phyloP scores from a whole-genome alignment of 2,113 vertebrate species.

The Anhinga rufa region DNA sequence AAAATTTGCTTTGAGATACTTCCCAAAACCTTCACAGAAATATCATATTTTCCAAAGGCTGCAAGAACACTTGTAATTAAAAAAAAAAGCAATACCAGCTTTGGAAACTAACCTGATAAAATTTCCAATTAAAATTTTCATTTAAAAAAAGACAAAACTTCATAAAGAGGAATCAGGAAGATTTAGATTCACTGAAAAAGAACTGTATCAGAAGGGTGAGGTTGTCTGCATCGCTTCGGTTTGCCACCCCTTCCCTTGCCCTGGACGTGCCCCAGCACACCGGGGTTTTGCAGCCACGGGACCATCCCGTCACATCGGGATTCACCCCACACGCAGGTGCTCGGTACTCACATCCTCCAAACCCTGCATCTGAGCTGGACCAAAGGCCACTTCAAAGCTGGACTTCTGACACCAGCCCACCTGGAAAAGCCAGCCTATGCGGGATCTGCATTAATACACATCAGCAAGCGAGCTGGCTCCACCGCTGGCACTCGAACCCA shows the following conservation, averaged over 20 bases:
- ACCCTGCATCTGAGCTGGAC: neutral
- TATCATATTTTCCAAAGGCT: neutral
- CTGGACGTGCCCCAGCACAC: fast-evolving
- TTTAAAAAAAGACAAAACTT: neutral
- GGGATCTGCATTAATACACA: neutral
- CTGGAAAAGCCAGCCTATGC: neutral
- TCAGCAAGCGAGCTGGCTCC: neutral
- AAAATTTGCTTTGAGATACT: neutral
- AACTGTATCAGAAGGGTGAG: neutral
- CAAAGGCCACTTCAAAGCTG: neutral
- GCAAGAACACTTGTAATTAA: neutral
- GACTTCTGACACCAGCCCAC: neutral
- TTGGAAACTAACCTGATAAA: neutral
- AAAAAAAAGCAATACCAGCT: neutral
- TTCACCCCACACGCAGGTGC: neutral
- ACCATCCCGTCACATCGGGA: neutral
- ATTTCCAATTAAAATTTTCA: neutral
- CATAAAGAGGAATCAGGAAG: neutral
- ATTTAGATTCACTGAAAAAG: neutral
- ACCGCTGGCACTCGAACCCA: neutral
- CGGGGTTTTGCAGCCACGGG: neutral
- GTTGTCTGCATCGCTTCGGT: fast-evolving
- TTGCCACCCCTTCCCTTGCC: neutral
- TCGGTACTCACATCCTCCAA: neutral
- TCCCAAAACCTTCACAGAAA: neutral